Evolutionary conservation across 2,797 vertebrate species (phyloP).

Genomic region (Gymnoscopelus microlampas): DNA sequence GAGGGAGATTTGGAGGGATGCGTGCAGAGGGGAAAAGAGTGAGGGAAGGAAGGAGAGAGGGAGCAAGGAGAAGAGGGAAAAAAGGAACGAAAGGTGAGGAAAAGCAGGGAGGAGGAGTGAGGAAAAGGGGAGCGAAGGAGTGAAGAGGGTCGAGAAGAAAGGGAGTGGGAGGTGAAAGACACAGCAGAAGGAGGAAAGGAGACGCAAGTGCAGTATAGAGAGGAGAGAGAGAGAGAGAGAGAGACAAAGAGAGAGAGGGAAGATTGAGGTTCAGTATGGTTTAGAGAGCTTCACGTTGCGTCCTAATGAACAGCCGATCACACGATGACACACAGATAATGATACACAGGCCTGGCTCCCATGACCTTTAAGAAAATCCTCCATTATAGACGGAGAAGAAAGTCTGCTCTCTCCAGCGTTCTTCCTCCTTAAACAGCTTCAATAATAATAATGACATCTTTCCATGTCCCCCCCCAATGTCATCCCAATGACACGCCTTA

Average conservation of each 20-base stretch:
- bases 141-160: background rate
- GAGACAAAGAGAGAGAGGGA: conserved; percentile 45
- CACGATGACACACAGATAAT: conserved; percentile 49
- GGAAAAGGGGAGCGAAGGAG: background rate
- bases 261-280: conserved; percentile 60
- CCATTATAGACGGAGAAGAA: conserved; percentile 43
- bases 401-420: conserved; percentile 5
- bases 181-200: conserved; percentile 1
- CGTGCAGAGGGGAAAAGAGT: background rate
- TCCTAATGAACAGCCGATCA: conserved; percentile 56
- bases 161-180: background rate
- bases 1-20: background rate
- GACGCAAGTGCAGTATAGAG: background rate
- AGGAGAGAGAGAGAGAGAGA: background rate
- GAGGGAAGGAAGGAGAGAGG: conserved; percentile 5
- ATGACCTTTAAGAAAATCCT: conserved; percentile 51
- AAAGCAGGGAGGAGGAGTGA: conserved; percentile 32
- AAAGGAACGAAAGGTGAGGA: background rate
- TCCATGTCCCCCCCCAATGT: no score
- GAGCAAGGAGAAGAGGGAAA: conserved; percentile 13
- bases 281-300: conserved; percentile 42
- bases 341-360: conserved; percentile 43
- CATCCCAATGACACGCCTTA: no score
- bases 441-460: background rate
- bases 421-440: background rate